Evolutionary conservation across 2,113 vertebrate species (phyloP).

Genomic region (Bubo scandiacus): DNA sequence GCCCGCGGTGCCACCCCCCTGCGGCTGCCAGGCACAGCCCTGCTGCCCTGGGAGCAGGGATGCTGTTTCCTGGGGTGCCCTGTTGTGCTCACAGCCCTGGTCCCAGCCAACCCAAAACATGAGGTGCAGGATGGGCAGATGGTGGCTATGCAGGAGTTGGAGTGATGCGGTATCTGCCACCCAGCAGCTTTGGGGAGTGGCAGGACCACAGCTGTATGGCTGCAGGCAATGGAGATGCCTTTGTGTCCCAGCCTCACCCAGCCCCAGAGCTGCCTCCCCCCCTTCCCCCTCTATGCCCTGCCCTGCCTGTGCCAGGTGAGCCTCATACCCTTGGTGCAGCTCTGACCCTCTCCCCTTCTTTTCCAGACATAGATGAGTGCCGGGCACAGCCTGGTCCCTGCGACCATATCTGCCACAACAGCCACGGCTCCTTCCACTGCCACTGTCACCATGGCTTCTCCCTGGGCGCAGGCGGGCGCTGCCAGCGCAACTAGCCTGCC

Average conservation of each 20-base stretch:
- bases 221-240: neutral
- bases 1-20: neutral
- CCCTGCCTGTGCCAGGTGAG: neutral
- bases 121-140: neutral
- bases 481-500: neutral
- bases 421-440: slow-evolving; percentile 40
- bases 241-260: neutral
- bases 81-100: neutral
- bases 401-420: slow-evolving; percentile 53
- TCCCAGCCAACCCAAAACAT: neutral
- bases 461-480: neutral
- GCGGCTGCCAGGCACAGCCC: neutral
- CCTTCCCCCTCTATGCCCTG: neutral
- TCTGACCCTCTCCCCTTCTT: neutral
- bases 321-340: neutral
- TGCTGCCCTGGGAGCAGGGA: neutral
- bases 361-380: slow-evolving; percentile 54
- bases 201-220: neutral
- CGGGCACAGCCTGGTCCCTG: slow-evolving; percentile 12
- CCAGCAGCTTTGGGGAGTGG: neutral
- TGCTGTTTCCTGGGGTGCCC: neutral
- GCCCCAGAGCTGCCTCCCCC: neutral
- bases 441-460: slow-evolving; percentile 21
- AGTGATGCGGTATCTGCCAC: neutral
- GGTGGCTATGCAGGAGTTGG: neutral